Base-by-base conservation (phyloP, 2,113 vertebrate genomes). In the Trichechus manatus region DNA sequence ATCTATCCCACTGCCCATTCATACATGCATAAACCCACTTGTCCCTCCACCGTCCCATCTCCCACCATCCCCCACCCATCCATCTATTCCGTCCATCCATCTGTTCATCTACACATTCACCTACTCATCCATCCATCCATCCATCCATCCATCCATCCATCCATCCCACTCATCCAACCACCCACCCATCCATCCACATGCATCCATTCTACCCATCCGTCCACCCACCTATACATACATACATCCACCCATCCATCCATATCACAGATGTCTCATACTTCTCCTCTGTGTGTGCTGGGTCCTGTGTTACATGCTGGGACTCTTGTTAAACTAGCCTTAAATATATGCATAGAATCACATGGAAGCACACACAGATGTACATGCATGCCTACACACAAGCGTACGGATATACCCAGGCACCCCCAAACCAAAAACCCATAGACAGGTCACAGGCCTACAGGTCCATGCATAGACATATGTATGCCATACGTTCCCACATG, bases 371-470 rank as follows among this genome's bases (percentile, higher is more conserved):
- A 1, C 4, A 8, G 11, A 1, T 0, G 9, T 36, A 1, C 15
- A 4, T 13, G 23, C 31, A 6, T 0, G 1, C 36, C 75, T 9
- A 1, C 11, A 27, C 2, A 1, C 17, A 13, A 20, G 19, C 13
- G 15, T 3, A 9, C 20, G 4, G 72, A 22, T 33, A 14, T 1
- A 0, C 17, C 8, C 3, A 59, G 81, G n/a, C 20, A 10, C 3
- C 0, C 36, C 13, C 23, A 0, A 0, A 2, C 89, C 53, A 61
- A 47, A 72, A 4, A 47, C 0, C 1, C 27, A 19, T 15, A 8
- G 61, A 75, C 0, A 0, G 31, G 27, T 1, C 75, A 0, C 53
- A 31, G 33, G 27, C 33, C 3, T 0, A 8, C 2, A 74, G 19
- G n/a, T 10, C 39, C 11, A 5, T 0, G 19, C 44, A 0, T 1